Evolutionary conservation across 2,113 vertebrate genomes (phyloP).

Genomic region (Plotosus lineatus): DNA sequence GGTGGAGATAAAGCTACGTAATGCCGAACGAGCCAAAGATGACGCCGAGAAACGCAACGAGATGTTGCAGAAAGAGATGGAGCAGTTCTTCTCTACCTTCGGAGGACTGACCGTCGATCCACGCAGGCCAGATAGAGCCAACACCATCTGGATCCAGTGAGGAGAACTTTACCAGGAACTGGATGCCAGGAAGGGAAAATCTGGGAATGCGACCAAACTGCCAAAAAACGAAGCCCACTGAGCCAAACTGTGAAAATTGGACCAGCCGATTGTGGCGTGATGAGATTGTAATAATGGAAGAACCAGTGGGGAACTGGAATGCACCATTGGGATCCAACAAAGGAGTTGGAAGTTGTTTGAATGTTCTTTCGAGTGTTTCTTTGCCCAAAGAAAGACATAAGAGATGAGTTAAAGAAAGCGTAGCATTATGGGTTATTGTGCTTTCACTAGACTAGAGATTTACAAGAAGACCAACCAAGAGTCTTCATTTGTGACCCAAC

Average conservation of each 20-base stretch:
- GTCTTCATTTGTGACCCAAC: constrained; percentile 71
- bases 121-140: constrained; percentile 85
- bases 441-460: constrained; percentile 67
- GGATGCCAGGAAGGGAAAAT: not conserved
- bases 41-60: constrained; percentile 95
- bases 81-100: constrained; percentile 98
- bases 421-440: constrained; percentile 58
- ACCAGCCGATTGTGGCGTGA: constrained; percentile 12
- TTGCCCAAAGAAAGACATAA: not conserved
- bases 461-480: constrained; percentile 56
- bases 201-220: not conserved
- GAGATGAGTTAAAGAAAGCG: constrained; percentile 40
- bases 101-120: constrained; percentile 91
- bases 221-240: constrained; percentile 11
- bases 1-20: constrained; percentile 98
- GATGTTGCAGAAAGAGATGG: constrained; percentile 98
- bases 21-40: constrained; percentile 92
- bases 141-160: constrained; percentile 97
- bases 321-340: constrained; percentile 25
- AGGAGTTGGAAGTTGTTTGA: not conserved
- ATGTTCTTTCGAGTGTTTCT: not conserved
- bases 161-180: constrained; percentile 20
- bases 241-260: constrained; percentile 39
- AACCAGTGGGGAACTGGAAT: constrained; percentile 28
- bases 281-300: constrained; percentile 24